Percentiles rank a stretch among this genome's conserved stretches.
These are phyloP conservation scores for Phalera bucephala DNA, from an alignment of 2,888 invertebrate species.

Conservation along the genomic window DNA sequence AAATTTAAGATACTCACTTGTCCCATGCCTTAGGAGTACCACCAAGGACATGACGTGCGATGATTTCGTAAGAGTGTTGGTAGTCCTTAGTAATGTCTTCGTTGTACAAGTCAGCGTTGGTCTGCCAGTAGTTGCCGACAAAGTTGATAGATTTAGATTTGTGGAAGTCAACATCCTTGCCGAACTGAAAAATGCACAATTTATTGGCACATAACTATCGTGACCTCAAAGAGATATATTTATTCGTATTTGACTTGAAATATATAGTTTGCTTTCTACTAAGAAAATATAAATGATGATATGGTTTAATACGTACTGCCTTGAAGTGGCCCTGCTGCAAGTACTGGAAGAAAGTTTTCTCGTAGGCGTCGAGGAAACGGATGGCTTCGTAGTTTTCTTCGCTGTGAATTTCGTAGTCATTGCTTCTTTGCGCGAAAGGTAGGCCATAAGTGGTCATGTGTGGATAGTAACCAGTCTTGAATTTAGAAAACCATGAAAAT, in stretches of 20 bases:
- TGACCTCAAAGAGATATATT: too few species aligned
- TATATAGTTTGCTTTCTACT: too few species aligned
- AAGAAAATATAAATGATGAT: too few species aligned
- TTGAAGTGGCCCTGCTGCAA: conserved; percentile 81
- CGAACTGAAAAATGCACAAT: conserved; percentile 61
- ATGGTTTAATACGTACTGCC: conserved; percentile 68
- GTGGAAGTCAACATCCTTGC: conserved; percentile 56
- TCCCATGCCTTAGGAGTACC: conserved; percentile 46
- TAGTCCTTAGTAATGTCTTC: conserved; percentile 50
- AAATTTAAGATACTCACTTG: conserved; percentile 54
- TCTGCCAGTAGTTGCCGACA: conserved; percentile 82
- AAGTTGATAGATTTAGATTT: conserved; percentile 76
- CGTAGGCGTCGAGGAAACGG: conserved; percentile 84
- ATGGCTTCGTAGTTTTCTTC: conserved; percentile 73
- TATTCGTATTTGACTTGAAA: too few species aligned
- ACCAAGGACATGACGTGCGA: conserved; percentile 73
- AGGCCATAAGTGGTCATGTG: conserved; percentile 28
- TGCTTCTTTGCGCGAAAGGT: conserved; percentile 83
- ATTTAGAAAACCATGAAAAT: conserved; percentile 85
- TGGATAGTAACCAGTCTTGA: conserved; percentile 58
- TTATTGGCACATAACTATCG: too few species aligned
- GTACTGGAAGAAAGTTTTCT: conserved; percentile 77
- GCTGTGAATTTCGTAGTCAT: conserved; percentile 82
- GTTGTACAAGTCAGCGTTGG: conserved; percentile 75
- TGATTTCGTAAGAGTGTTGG: conserved; percentile 82